phyloP scores from a whole-genome alignment of 2,888 invertebrate species.

The Ashinkailepas kermadecensis region DNA sequence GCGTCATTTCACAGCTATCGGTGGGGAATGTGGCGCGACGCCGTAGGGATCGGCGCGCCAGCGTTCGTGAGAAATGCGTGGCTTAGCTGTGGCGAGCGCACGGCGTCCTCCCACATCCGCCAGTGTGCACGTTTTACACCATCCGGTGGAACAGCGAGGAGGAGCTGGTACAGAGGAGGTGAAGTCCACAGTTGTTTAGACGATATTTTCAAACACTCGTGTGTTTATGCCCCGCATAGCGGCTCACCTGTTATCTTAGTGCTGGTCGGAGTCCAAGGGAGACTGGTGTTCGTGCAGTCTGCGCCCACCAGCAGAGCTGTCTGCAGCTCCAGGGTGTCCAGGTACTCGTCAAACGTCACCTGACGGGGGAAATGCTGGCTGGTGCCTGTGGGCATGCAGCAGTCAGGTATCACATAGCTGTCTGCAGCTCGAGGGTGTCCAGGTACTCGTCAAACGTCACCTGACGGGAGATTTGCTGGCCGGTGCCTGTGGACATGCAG shows the following conservation, averaged over 20 bases:
- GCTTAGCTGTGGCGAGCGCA: too few species aligned
- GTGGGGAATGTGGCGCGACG: too few species aligned
- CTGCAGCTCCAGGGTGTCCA: slow-evolving; percentile 25
- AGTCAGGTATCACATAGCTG: too few species aligned
- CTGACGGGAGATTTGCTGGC: slow-evolving; percentile 19
- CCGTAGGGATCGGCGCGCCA: too few species aligned
- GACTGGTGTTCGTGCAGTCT: not conserved
- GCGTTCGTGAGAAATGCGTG: too few species aligned
- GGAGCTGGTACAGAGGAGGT: too few species aligned
- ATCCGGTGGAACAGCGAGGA: too few species aligned
- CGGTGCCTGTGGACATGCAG: slow-evolving; percentile 5
- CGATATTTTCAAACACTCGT: too few species aligned
- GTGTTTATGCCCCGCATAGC: not conserved
- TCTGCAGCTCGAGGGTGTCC: slow-evolving; percentile 24
- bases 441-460: slow-evolving; percentile 28
- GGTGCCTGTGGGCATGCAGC: slow-evolving; percentile 22
- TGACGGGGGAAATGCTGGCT: slow-evolving; percentile 20
- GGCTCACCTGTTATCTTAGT: not conserved
- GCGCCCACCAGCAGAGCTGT: slow-evolving; percentile 13
- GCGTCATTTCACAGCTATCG: too few species aligned
- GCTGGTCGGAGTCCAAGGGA: not conserved
- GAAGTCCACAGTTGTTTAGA: too few species aligned
- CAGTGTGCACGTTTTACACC: too few species aligned
- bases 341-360: slow-evolving; percentile 27
- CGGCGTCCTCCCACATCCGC: too few species aligned